Percentiles rank a stretch among this genome's conserved stretches.
Evolutionary conservation across 2,888 invertebrate genomes (phyloP).

Genomic region (Xylophagus ater): DNA sequence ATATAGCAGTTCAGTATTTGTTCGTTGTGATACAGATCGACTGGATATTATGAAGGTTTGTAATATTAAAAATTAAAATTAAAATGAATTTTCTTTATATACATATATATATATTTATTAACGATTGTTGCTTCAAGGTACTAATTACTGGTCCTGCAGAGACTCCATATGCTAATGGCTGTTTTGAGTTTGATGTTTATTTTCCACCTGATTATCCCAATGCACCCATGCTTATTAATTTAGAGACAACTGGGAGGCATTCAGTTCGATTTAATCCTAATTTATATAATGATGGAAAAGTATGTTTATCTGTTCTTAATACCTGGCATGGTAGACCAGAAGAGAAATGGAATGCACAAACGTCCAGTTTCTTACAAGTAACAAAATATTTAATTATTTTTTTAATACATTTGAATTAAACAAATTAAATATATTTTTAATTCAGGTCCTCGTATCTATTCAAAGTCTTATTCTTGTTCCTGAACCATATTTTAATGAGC

Average conservation of each 20-base stretch:
- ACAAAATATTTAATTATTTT: slow-evolving; percentile 2
- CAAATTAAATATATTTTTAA: slow-evolving; percentile 7
- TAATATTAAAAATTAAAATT: not conserved
- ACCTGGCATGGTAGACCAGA: slow-evolving; percentile 96
- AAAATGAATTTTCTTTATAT: not conserved
- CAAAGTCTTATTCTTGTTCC: slow-evolving; percentile 85
- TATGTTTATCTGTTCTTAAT: slow-evolving; percentile 87
- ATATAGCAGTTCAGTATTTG: slow-evolving; percentile 89
- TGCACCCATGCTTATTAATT: slow-evolving; percentile 80
- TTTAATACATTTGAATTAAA: too few relatives aligned
- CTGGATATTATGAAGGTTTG: slow-evolving; percentile 87
- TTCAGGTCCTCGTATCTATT: slow-evolving; percentile 78
- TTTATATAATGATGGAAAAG: slow-evolving; percentile 90
- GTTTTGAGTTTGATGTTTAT: slow-evolving; percentile 84
- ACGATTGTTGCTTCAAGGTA: slow-evolving; percentile 45
- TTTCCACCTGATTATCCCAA: slow-evolving; percentile 76
- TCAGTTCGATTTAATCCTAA: slow-evolving; percentile 88
- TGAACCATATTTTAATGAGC: slow-evolving; percentile 92
- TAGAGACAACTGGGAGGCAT: slow-evolving; percentile 81
- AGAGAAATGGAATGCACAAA: slow-evolving; percentile 95
- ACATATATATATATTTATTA: not conserved
- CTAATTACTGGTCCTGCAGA: slow-evolving; percentile 86
- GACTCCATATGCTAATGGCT: slow-evolving; percentile 86
- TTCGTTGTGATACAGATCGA: slow-evolving; percentile 86
- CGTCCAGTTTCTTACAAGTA: slow-evolving; percentile 80